Evolutionary conservation across 2,888 invertebrate genomes (phyloP), one percentile per base, ranked within the genome.

Genomic region (Mimachlamys varia): DNA sequence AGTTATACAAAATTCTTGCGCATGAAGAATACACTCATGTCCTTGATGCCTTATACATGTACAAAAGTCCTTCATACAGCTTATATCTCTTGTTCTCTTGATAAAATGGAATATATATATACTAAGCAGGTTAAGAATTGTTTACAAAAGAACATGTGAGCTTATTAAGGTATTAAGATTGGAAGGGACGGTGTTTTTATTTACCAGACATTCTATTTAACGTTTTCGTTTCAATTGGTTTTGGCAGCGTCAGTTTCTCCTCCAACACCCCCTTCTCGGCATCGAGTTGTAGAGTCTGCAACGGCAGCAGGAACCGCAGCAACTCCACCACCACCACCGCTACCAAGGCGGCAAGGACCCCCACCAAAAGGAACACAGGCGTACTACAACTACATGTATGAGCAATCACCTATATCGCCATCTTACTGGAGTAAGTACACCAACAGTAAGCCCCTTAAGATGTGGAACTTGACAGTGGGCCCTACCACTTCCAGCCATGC

Each of bases 351-450:
- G 4, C 88, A 19, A 17, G 10, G 27, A n/a, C 49, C 87, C 19
- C 55, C 62, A 58, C 27, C 62, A 19, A 89, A 76, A 27, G 49
- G 27, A 33, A 55, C 89, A 22, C 87, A 89, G 38, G 50, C 53
- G 12, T 88, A 89, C 50, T 90, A 50, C 44, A 10, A 87, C 49
- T n/a, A 49, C 88, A 37, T 90, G 44, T 90, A 89, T 33, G 44
- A 88, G 15, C 27, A 76, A 76, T 13, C 27, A 27, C 49, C 50
- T 33, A 38, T 88, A 22, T 37, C 90, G 12, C 91, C 91, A n/a
- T 89, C 87, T 4, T 88, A 89, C n/a, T 91, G 91, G 91, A 91
- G 90, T 33, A 55, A 90, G 13, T 91, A 55, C 33, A 22, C 87
- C 58, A 90, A 88, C 19, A 44, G n/a, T 37, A 91, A 91, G 49